These are phyloP conservation scores for Gastracanthus pulcherrimus DNA, from an alignment of 2,888 invertebrate genomes.

Conservation along the genomic window DNA sequence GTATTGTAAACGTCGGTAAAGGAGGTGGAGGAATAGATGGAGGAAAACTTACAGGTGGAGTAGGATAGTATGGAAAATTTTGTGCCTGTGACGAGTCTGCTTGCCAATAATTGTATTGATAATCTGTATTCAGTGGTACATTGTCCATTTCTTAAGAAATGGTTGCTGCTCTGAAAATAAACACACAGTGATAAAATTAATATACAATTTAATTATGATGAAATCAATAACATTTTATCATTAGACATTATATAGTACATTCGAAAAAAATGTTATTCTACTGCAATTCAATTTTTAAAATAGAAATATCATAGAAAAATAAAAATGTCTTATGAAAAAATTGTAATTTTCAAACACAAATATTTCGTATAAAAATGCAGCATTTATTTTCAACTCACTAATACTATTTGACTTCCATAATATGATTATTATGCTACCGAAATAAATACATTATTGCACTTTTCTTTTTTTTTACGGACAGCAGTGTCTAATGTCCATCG, in stretches of 20 bases:
- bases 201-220: background rate
- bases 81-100: constrained; percentile 44
- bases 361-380: background rate
- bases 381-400: constrained; percentile 26
- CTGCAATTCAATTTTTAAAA: too few relatives aligned
- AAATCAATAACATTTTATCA: too few relatives aligned
- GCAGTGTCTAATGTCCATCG: constrained; percentile 7
- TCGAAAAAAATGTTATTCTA: background rate
- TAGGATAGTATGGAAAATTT: constrained; percentile 42
- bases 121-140: constrained; percentile 44
- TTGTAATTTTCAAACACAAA: background rate
- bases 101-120: constrained; percentile 47
- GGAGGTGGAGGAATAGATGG: constrained; percentile 1
- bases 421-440: constrained; percentile 21
- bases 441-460: constrained; percentile 40
- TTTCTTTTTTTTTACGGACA: background rate
- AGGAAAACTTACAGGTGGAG: constrained; percentile 19
- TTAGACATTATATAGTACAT: too few relatives aligned
- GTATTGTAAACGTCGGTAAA: constrained; percentile 6
- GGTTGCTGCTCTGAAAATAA: constrained; percentile 39
- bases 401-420: constrained; percentile 48
- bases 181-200: constrained; percentile 4
- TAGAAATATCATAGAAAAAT: too few relatives aligned
- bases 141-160: constrained; percentile 53
- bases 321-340: too few relatives aligned